Base-by-base conservation (phyloP, 2,888 invertebrate genomes). In the Sepioteuthis lessoniana region DNA sequence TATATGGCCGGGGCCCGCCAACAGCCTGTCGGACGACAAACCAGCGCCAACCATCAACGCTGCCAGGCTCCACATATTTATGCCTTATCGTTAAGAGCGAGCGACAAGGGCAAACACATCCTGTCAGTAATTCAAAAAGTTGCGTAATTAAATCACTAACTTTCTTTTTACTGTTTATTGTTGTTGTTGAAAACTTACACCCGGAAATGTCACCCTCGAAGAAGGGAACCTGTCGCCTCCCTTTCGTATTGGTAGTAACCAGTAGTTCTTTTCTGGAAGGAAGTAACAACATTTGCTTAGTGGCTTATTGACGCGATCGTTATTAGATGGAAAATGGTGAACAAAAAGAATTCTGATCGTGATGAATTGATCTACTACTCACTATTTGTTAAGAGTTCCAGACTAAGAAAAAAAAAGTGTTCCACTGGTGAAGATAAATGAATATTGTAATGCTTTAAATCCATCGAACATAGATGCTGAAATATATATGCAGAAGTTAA, bases 1-100 rank as follows among this genome's bases (percentile, higher is more conserved):
- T 76, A 76, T 76, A 76, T n/a, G 76, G 76, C n/a, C 76, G 76
- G 76, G n/a, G 76, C 76, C 76, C 76, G 76, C 76, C 76, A 76
- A 76, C 76, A 76, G 76, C 76, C 76, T 76, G 76, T 76, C 76
- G 76, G 76, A 76, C 76, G 76, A 76, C 76, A 35, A n/a, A n/a
- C 13, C n/a, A 76, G n/a, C 76, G 76, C n/a, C 76, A 16, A n/a
- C 76, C n/a, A 76, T 76, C 76, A 76, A 76, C 76, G 19, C 76
- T n/a, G n/a, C n/a, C 76, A n/a, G n/a, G n/a, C n/a, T 35, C 76
- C 0, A 8, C n/a, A 25, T 76, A 76, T 76, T 76, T 76, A 76
- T 76, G n/a, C n/a, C 76, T 76, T 76, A 76, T 35, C n/a, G n/a
- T 76, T 76, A 76, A n/a, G 76, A 76, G 16, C 4, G 76, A n/a